These are phyloP conservation scores for Chrysoperla carnea DNA, from an alignment of 1,140 invertebrate genomes.

Conservation along the genomic window DNA sequence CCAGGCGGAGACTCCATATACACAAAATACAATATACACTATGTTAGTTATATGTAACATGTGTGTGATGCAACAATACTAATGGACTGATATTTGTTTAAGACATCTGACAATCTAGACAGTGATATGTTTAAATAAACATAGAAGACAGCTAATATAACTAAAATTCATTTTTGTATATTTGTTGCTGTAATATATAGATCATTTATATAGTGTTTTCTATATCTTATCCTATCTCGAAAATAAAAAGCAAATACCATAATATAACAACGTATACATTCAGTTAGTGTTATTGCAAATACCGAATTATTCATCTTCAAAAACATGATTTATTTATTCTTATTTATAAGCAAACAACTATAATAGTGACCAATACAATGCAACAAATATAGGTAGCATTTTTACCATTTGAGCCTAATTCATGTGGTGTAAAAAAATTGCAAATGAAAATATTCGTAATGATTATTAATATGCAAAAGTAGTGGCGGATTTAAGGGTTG, in stretches of 20 bases:
- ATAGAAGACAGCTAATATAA: conserved; percentile 13
- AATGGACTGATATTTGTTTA: conserved; percentile 23
- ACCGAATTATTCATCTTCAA: not conserved
- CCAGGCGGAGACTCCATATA: not conserved
- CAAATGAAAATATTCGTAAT: too few relatives aligned
- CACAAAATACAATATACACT: too few relatives aligned
- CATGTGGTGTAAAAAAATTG: too few relatives aligned
- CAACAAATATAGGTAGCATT: too few relatives aligned
- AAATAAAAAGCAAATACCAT: not conserved
- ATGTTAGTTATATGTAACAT: conserved; percentile 8
- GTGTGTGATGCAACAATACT: conserved; percentile 20
- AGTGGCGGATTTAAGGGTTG: too few relatives aligned
- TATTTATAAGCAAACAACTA: not conserved
- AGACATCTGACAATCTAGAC: conserved; percentile 16
- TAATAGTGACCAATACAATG: too few relatives aligned
- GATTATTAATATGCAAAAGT: too few relatives aligned
- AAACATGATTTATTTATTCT: not conserved
- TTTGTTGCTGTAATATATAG: too few relatives aligned
- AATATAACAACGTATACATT: not conserved
- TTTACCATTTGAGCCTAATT: too few relatives aligned
- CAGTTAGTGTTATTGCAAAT: conserved; percentile 1
- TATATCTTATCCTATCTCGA: conserved; percentile 7
- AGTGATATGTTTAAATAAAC: conserved; percentile 8
- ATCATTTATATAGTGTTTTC: not conserved
- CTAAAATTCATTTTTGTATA: not conserved